Base-by-base conservation (phyloP, 2,113 vertebrate species). In the Caloenas nicobarica region DNA sequence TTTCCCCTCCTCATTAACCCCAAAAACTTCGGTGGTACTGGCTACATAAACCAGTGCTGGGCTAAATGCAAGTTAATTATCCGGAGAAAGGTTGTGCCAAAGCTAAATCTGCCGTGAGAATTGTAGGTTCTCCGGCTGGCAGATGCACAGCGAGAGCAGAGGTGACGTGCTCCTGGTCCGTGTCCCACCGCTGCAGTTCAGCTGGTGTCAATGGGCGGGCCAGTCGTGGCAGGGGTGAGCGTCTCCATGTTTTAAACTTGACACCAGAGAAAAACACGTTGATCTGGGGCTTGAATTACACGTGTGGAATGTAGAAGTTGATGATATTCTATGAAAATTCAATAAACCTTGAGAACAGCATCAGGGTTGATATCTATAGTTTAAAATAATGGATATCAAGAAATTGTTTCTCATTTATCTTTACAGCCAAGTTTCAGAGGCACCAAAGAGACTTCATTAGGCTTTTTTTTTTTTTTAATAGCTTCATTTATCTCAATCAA, bases 331-430 rank as follows among this genome's bases (percentile, higher is more conserved):
- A 96, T 89, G 95, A 97, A 98, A 98, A 98, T 97, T 97, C 97
- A 97, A 97, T 98, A 98, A 98, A 96, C 96, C 97, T 96, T 94
- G 97, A 96, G 98, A 98, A 96, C 94, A 86, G 97, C 97, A 96
- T 97, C 96, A 90, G 82, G 68, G 96, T 97, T 96, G 96, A 97
- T 98, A 98, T 98, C 96, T 98, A 98, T 98, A 98, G 99, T 98
- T 98, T 98, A 98, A 98, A 96, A 97, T 98, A 98, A 98, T 98
- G 97, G 98, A 97, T 93, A 97, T 97, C 97, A 97, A 98, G 97
- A 98, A 98, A 98, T 98, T 97, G 98, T 98, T 98, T 97, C 98
- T 98, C 97, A 98, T 98, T 98, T 98, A 96, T 98, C 98, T 98
- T 98, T 98, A 98, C 97, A 98, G 98, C 98, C 23, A 95, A 97